These are phyloP conservation scores for Chionomys nivalis DNA, from an alignment of 2,113 vertebrate genomes.

Conservation along the genomic window DNA sequence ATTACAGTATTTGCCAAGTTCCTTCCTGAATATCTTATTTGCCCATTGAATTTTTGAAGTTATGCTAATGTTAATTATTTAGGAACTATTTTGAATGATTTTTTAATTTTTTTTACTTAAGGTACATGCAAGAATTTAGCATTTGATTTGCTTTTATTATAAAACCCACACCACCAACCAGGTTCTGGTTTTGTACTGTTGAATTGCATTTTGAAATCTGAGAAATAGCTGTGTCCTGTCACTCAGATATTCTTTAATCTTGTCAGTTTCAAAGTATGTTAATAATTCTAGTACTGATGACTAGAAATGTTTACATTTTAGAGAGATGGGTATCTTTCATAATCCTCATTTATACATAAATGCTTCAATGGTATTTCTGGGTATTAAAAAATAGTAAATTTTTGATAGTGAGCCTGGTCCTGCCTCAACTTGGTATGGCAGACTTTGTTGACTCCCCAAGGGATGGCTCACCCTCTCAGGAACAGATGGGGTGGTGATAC, in stretches of 20 bases:
- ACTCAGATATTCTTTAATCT: neutral
- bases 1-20: constrained; percentile 58
- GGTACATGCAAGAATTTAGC: neutral
- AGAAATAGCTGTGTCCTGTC: neutral
- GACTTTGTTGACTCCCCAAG: no score
- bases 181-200: neutral
- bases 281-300: neutral
- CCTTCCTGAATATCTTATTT: constrained; percentile 45
- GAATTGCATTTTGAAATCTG: neutral
- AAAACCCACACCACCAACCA: neutral
- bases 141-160: constrained; percentile 31
- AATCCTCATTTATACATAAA: neutral
- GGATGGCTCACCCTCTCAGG: no score
- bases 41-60: neutral
- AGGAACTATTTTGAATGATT: neutral
- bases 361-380: neutral
- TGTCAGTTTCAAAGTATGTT: neutral
- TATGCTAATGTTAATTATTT: constrained; percentile 26
- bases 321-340: neutral
- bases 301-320: neutral
- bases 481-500: no score
- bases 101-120: neutral
- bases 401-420: no score
- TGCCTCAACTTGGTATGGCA: no score
- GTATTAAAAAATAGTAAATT: neutral